Base-by-base conservation (phyloP, 2,797 vertebrate genomes). In the Leontocebus nigricollis region DNA sequence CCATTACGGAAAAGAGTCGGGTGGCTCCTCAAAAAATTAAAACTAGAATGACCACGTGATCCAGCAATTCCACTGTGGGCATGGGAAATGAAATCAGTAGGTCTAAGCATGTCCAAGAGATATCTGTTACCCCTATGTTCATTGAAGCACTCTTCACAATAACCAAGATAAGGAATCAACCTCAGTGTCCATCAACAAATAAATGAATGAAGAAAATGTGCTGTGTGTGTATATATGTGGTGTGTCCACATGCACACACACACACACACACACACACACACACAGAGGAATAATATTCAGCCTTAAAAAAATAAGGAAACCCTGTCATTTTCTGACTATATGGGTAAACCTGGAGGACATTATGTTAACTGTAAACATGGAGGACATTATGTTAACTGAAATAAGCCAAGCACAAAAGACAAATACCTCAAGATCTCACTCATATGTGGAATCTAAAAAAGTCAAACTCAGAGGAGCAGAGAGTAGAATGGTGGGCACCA, bases 211-310 rank as follows among this genome's bases (percentile, higher is more conserved):
- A 72, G 67, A 72, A 72, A 72, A 72, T 39, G 67, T 39, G 67
- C 19, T 20, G 52, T 22, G 17, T 52, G 52, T 55, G 20, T 55
- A 2, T 55, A 9, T 22, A 9, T 55, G 52, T 55, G 20, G 20
- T 55, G 52, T 55, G 52, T 55, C 20, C 7, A 6, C 0, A 5
- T 6, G 14, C 50, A 0, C 5, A 2, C 14, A 1, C 48, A 7
- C 48, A 17, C 19, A 19, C 50, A 19, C 50, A 19, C 50, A 19
- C 19, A 22, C 52, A 22, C 20, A 55, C 52, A 55, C 20, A 55
- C 52, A 55, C 52, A 55, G 7, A 22, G 20, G 52, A 61, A 61
- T 61, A 61, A 12, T 61, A 12, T 72, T 72, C 67, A 72, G 36
- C 9, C n/a, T 72, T 72, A 72, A 72, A 39, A 72, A 72, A 17